A percentile compares a stretch with the other conserved stretches of the same genome.
Evolutionary conservation across 2,888 invertebrate species (phyloP).

Genomic region (Thysanoteuthis rhombus): DNA sequence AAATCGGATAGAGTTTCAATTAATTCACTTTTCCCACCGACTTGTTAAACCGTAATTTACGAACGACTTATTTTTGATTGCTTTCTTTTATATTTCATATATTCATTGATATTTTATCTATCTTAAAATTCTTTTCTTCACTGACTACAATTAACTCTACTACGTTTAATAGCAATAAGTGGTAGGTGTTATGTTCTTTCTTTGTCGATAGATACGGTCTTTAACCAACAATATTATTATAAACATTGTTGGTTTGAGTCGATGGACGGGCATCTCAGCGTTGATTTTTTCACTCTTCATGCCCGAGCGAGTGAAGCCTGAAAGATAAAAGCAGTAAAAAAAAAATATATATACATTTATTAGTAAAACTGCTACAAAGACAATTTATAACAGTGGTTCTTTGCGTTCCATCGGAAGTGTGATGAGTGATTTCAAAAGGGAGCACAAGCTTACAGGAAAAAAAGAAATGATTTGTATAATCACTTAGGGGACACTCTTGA

Average conservation of each 20-base stretch:
- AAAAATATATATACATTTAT: no score
- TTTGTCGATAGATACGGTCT: background rate
- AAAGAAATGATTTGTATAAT: no score
- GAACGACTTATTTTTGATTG: background rate
- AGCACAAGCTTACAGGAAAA: no score
- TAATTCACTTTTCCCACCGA: background rate
- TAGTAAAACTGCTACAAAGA: background rate
- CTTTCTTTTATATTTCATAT: background rate
- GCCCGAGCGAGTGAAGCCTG: background rate
- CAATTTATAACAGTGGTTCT: no score
- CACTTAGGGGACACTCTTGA: no score
- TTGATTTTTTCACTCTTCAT: background rate
- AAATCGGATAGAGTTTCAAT: background rate
- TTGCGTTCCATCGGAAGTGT: no score
- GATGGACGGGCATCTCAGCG: background rate
- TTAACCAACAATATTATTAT: background rate
- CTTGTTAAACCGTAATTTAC: background rate
- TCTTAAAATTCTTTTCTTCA: background rate
- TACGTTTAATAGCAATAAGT: background rate
- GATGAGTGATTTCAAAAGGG: no score
- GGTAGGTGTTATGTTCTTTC: background rate
- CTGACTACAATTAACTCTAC: background rate
- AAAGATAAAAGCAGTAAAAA: background rate
- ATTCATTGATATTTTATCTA: background rate
- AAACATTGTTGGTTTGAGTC: background rate